Percentiles rank a stretch among this genome's conserved stretches.
Conservation (phyloP, 2,888 invertebrate species). For the Sussaba pulchella region DNA sequence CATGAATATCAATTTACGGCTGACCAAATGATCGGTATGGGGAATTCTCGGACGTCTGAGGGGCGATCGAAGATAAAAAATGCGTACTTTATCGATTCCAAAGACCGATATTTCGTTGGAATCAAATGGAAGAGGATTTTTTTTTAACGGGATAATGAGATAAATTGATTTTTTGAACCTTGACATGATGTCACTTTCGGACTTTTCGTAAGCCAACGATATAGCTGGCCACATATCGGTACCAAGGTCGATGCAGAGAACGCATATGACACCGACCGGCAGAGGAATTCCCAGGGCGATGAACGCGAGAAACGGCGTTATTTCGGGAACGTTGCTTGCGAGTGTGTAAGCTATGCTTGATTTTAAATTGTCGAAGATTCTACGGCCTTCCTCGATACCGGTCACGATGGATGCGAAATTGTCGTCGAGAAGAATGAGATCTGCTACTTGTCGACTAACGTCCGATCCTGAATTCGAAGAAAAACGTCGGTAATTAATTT, state of each 20-base stretch:
- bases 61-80: background rate
- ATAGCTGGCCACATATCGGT: slow-evolving; percentile 93
- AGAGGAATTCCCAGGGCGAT: slow-evolving; percentile 86
- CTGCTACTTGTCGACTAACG: slow-evolving; percentile 86
- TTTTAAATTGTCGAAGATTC: slow-evolving; percentile 87
- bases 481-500: background rate
- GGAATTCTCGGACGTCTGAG: slow-evolving; percentile 86
- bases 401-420: slow-evolving; percentile 88
- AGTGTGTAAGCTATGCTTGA: slow-evolving; percentile 87
- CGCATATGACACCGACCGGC: slow-evolving; percentile 87
- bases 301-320: slow-evolving; percentile 86
- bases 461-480: slow-evolving; percentile 80
- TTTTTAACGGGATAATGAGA: background rate
- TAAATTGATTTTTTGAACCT: slow-evolving; percentile 66
- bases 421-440: slow-evolving; percentile 87
- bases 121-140: background rate
- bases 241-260: slow-evolving; percentile 91
- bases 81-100: background rate
- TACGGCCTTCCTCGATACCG: slow-evolving; percentile 86
- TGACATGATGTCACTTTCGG: slow-evolving; percentile 91
- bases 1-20: slow-evolving; percentile 89
- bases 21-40: slow-evolving; percentile 86
- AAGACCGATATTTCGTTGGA: too few relatives aligned
- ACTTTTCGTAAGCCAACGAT: slow-evolving; percentile 91
- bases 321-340: slow-evolving; percentile 87